A percentile compares a stretch with the other conserved stretches of the same genome.
Evolutionary conservation across 2,888 invertebrate species (phyloP).

Genomic region (Apamea anceps): DNA sequence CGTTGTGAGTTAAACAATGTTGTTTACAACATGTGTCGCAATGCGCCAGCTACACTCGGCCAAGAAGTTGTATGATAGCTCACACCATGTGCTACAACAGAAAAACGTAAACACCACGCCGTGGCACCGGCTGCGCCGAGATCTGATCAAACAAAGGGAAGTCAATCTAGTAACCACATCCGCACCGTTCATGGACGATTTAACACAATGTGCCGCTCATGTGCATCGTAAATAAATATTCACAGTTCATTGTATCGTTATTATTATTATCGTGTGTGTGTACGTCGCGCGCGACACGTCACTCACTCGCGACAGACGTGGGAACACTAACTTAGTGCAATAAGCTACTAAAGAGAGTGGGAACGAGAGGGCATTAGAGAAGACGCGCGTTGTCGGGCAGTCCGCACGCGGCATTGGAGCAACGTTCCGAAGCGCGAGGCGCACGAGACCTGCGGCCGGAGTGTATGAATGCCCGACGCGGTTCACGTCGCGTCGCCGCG

Average conservation of each 20-base stretch:
- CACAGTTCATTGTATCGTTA: constrained; percentile 78
- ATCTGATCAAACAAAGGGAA: constrained; percentile 68
- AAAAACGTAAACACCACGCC: constrained; percentile 80
- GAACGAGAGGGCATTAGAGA: constrained; percentile 80
- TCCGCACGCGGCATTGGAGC: constrained; percentile 61
- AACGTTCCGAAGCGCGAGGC: constrained; percentile 52
- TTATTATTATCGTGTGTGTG: constrained; percentile 69
- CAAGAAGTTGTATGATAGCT: constrained; percentile 68
- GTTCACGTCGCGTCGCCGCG: constrained; percentile 24
- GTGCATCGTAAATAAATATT: constrained; percentile 73
- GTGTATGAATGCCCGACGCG: constrained; percentile 26
- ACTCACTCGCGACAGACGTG: constrained; percentile 79
- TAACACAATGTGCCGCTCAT: constrained; percentile 72
- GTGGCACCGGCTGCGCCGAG: constrained; percentile 66
- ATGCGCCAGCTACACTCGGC: constrained; percentile 74
- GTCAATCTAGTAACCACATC: constrained; percentile 60
- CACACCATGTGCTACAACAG: constrained; percentile 75
- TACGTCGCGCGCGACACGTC: constrained; percentile 78
- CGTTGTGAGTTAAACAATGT: constrained; percentile 62
- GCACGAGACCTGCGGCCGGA: constrained; percentile 57
- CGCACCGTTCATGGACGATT: constrained; percentile 69
- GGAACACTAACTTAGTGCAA: constrained; percentile 83
- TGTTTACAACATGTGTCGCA: constrained; percentile 81
- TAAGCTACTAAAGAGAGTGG: constrained; percentile 79
- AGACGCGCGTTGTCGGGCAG: constrained; percentile 65